Conservation (phyloP, 2,888 invertebrate genomes). For the Pseudolycoriella hygida region DNA sequence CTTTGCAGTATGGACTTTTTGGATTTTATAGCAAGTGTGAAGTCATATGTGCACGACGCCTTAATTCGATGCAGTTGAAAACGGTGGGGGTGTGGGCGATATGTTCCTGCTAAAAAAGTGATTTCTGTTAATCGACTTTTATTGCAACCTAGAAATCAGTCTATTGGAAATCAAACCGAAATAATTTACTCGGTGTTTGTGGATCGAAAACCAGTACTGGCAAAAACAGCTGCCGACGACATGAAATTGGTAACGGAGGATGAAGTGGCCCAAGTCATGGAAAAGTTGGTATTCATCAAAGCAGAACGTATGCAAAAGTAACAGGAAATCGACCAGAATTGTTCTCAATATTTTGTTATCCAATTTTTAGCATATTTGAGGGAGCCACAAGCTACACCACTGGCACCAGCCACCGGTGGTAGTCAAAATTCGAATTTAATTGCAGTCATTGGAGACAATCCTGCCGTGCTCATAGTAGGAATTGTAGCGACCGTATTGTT, state of each 20-base stretch:
- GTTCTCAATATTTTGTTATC: conserved; percentile 1
- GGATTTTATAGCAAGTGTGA: too few species aligned
- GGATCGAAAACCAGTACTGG: conserved; percentile 61
- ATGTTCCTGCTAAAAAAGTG: too few species aligned
- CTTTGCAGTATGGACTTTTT: too few species aligned
- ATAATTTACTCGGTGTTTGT: conserved; percentile 69
- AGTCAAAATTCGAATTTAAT: conserved; percentile 19
- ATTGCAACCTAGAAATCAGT: too few species aligned
- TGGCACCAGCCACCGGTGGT: conserved; percentile 23
- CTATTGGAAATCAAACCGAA: conserved; percentile 29
- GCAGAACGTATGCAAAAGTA: conserved; percentile 74
- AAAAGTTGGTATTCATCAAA: conserved; percentile 60
- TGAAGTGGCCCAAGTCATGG: conserved; percentile 56
- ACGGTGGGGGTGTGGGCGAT: too few species aligned
- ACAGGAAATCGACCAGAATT: neutral
- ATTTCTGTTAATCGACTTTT: too few species aligned
- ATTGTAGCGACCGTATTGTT: conserved; percentile 22
- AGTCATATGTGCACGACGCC: too few species aligned
- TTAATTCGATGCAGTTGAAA: too few species aligned
- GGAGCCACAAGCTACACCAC: conserved; percentile 27
- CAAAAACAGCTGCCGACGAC: conserved; percentile 63
- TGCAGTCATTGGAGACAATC: conserved; percentile 22
- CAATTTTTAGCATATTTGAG: conserved; percentile 22
- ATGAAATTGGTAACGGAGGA: conserved; percentile 64
- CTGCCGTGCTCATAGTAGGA: conserved; percentile 22